A percentile compares a stretch with the other conserved stretches of the same genome.
Conservation (phyloP, 2,113 vertebrate species). For the Rallus limicola region DNA sequence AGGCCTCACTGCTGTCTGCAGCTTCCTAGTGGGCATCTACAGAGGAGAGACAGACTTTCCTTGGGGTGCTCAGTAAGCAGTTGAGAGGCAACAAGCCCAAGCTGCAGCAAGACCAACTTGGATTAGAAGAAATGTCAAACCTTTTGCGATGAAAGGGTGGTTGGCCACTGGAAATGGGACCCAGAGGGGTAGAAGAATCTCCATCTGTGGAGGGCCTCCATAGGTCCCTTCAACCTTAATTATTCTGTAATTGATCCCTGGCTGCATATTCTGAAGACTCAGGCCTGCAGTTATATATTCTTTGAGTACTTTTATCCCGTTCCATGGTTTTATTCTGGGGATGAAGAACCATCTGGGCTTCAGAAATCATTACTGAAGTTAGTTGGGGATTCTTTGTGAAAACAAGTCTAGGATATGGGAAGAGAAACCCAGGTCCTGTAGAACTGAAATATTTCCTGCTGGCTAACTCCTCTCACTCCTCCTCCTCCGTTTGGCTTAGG, state of each 20-base stretch:
- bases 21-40: not conserved
- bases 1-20: fast-evolving
- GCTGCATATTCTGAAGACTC: not conserved
- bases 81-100: not conserved
- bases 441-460: not conserved
- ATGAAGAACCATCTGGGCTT: not conserved
- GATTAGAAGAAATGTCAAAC: too few species aligned
- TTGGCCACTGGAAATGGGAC: not conserved
- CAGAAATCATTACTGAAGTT: not conserved
- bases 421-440: not conserved
- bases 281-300: not conserved
- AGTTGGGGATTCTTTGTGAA: not conserved
- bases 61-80: not conserved
- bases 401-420: not conserved
- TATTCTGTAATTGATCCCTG: not conserved
- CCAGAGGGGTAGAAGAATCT: not conserved
- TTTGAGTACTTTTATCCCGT: not conserved
- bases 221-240: not conserved
- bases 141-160: not conserved
- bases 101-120: not conserved
- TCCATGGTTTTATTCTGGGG: not conserved
- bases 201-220: too few species aligned
- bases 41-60: not conserved
- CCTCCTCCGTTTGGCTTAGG: not conserved
- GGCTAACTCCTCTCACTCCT: not conserved